phyloP scores from a whole-genome alignment of 2,888 invertebrate species.

The Leptogaster cylindrica region DNA sequence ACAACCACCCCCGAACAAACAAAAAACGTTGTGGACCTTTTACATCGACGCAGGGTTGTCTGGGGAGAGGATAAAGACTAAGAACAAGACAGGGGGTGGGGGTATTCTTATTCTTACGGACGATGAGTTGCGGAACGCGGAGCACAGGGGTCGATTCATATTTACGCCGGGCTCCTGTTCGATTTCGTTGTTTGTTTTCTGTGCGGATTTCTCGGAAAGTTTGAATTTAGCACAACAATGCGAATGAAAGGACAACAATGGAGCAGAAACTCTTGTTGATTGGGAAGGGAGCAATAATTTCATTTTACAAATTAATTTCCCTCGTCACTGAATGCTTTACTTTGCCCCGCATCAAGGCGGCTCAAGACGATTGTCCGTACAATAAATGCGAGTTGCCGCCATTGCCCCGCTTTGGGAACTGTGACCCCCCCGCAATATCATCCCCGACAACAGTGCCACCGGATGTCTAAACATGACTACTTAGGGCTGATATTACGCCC shows the following conservation, averaged over 20 bases:
- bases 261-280: neutral
- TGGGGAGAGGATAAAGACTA: neutral
- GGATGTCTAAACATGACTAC: constrained; percentile 30
- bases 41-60: neutral
- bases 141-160: constrained; percentile 5
- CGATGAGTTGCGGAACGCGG: neutral
- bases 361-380: constrained; percentile 4
- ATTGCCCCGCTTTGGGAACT: neutral
- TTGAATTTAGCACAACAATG: constrained; percentile 28
- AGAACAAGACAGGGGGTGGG: neutral
- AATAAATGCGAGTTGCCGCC: neutral
- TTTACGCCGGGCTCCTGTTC: constrained; percentile 22
- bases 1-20: neutral
- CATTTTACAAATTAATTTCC: constrained; percentile 34
- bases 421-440: neutral
- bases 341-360: neutral
- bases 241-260: constrained; percentile 23
- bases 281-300: constrained; percentile 7
- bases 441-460: constrained; percentile 12
- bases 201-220: constrained; percentile 17
- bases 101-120: neutral
- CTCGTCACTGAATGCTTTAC: constrained; percentile 4
- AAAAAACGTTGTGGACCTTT: neutral
- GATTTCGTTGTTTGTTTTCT: constrained; percentile 19
- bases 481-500: constrained; percentile 35